Base-by-base conservation (phyloP, 2,888 invertebrate species). In the Xestobium rufovillosum region DNA sequence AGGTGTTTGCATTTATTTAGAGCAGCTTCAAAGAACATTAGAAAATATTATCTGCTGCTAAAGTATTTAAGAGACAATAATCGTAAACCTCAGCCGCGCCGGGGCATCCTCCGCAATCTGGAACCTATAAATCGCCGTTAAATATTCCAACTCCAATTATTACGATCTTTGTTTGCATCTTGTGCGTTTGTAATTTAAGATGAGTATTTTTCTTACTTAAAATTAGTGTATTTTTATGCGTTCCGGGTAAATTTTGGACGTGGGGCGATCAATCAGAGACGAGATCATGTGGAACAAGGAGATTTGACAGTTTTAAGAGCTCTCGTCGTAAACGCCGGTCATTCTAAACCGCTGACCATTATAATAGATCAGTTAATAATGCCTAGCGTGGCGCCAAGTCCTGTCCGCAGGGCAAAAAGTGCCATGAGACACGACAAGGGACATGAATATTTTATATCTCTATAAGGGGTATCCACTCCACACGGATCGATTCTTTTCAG, bases 11-110 rank as follows among this genome's bases (percentile, higher is more conserved):
- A 19, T n/a, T 19, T 19, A 19, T 19, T n/a, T 19, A 6, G n/a
- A 19, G 6, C n/a, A 19, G 23, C 6, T 19, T 8, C 23, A 19
- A 19, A 19, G 23, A 19, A n/a, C 6, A 6, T n/a, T n/a, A n/a
- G 23, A 19, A 19, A 19, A 19, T 19, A 19, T 19, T 8, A 6
- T n/a, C n/a, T n/a, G 6, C 6, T n/a, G 29, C 31, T 41, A 34
- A 40, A 41, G 37, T 26, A 41, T 38, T 41, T 41, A 41, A 34
- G 36, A 15, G 40, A 46, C 45, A 41, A 52, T 52, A 49, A 52
- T 50, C 52, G 49, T 51, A 52, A 52, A 52, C 44, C 43, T 46
- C 47, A 52, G 50, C 50, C 52, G 47, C 51, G 39, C 52, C 40
- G 23, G 23, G n/a, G n/a, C n/a, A n/a, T 19, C 23, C n/a, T n/a